These are phyloP conservation scores for Augochlorella aurata DNA, from an alignment of 2,888 invertebrate species.

Conservation along the genomic window DNA sequence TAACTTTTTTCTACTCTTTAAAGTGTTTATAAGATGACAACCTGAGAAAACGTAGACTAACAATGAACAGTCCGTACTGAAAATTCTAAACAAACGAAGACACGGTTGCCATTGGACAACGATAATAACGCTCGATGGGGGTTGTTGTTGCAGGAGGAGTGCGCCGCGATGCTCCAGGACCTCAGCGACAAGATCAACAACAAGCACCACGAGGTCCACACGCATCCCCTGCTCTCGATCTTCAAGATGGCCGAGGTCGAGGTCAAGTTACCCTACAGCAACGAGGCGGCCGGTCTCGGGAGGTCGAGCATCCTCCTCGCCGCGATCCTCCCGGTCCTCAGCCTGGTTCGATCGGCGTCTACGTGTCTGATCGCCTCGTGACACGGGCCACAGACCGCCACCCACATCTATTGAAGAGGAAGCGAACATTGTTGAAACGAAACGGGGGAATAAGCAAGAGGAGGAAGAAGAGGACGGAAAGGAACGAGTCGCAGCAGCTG, in stretches of 20 bases:
- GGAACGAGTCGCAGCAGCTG: not conserved
- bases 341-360: constrained; percentile 50
- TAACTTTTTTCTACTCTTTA: too few relatives aligned
- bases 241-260: constrained; percentile 97
- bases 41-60: too few relatives aligned
- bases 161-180: constrained; percentile 90
- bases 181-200: constrained; percentile 93
- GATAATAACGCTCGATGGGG: not conserved
- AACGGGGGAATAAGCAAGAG: not conserved
- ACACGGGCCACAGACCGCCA: constrained; percentile 63
- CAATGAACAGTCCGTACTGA: too few relatives aligned
- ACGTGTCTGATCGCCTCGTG: constrained; percentile 70
- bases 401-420: constrained; percentile 16
- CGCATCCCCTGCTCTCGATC: constrained; percentile 93
- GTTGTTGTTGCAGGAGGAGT: constrained; percentile 89
- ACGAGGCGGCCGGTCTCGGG: constrained; percentile 70
- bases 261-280: constrained; percentile 90
- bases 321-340: constrained; percentile 57
- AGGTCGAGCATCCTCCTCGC: constrained; percentile 64
- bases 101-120: too few relatives aligned
- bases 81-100: too few relatives aligned
- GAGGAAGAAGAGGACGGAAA: not conserved
- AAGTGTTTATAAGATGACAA: too few relatives aligned
- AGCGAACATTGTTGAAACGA: constrained; percentile 17
- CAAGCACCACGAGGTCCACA: constrained; percentile 92